Evolutionary conservation across 2,797 vertebrate genomes (phyloP), one percentile per base, ranked within the genome.

Genomic region (Borostomias antarcticus): DNA sequence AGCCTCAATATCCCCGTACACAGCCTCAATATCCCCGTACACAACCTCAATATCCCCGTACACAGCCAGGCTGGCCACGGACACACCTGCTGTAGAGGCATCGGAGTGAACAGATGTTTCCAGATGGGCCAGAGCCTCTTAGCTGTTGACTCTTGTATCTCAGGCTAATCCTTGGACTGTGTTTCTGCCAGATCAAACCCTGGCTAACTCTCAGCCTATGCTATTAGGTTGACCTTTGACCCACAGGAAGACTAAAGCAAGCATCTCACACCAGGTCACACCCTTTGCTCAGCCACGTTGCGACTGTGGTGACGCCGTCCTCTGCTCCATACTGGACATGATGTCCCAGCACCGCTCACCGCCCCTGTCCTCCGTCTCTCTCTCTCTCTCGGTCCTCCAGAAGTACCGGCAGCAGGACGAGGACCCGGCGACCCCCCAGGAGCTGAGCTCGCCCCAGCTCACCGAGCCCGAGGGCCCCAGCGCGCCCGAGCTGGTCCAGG

Each of bases 361-460:
- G 11, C 29, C 13, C 33, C 5, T 47, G 9, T 29, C 19, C 52
- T 33, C 5, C 1, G 29, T 26, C 10, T 9, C 32, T 35, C 19
- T 26, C 26, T 25, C 1, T 64, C 26, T 45, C 26, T 5, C 28
- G 0, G 52, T 3, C 11, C 63, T 29, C 60, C 78, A 98, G 97
- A 98, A 98, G 89, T 98, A 95, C 80, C 86, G 92, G 65, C 97
- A 96, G 70, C 93, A 96, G 48, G 96, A 98, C 89, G 97, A 97
- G 86, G 95, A 96, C 68, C 84, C 88, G 3, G 89, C 88, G 67
- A n/a, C n/a, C n/a, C 92, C 94, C 0, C 94, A 94, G 84, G 96
- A 98, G 54, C 95, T 91, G 74, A 92, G 92, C 83, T 95, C 95
- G 1, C 94, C 94, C 2, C 93, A 93, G 83, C 91, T 95, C 64